Percentiles rank a stretch among this genome's conserved stretches.
phyloP scores from a whole-genome alignment of 2,113 vertebrate genomes.

The Microtus montanus region DNA sequence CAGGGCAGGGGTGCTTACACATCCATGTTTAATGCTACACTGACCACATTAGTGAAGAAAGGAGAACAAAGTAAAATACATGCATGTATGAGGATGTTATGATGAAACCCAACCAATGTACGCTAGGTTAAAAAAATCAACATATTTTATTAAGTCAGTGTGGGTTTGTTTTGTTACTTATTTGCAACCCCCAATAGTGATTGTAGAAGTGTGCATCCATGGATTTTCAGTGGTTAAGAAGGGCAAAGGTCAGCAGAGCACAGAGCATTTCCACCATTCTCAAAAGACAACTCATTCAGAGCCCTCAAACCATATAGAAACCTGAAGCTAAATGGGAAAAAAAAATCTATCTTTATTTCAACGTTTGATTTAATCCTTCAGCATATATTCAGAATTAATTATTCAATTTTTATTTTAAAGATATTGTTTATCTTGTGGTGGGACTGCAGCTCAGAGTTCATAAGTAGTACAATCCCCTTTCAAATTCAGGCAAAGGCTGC shows the following conservation, averaged over 20 bases:
- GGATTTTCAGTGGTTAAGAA: too few species aligned
- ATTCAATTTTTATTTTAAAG: neutral
- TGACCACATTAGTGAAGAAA: neutral
- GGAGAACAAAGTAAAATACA: neutral
- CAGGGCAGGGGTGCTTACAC: neutral
- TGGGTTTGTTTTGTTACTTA: neutral
- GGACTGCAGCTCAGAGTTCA: neutral
- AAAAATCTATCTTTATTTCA: neutral
- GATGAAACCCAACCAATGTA: neutral
- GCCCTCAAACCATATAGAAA: neutral
- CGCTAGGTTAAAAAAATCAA: neutral
- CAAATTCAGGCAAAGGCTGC: neutral
- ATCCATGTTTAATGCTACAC: neutral
- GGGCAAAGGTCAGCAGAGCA: accelerated
- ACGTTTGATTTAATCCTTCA: neutral
- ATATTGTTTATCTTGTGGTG: neutral
- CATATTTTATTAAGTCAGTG: neutral
- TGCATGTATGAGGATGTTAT: neutral
- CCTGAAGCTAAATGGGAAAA: neutral
- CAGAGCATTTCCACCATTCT: too few species aligned
- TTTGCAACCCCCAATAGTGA: neutral
- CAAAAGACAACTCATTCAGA: neutral
- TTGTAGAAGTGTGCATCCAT: too few species aligned
- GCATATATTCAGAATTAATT: neutral
- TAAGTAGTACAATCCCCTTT: neutral